Conservation (phyloP, 2,113 vertebrate genomes). For the Artemisiospiza belli region DNA sequence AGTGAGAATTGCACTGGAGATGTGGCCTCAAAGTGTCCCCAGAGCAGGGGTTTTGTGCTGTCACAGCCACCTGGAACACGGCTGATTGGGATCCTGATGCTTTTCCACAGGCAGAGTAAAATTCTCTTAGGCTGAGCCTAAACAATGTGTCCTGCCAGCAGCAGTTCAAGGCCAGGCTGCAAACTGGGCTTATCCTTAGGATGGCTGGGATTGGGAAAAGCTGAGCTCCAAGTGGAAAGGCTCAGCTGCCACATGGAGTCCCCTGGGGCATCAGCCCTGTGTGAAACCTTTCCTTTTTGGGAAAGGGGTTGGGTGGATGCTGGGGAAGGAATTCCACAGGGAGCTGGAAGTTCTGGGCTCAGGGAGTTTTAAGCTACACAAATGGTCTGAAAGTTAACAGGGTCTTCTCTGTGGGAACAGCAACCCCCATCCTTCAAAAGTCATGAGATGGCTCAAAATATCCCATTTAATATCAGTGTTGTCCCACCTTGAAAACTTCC, state of each 20-base stretch:
- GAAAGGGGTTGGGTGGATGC: background rate
- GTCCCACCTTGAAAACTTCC: background rate
- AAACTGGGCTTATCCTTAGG: background rate
- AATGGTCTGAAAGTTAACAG: background rate
- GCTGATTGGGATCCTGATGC: background rate
- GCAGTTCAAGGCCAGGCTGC: background rate
- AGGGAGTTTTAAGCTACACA: background rate
- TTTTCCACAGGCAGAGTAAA: background rate
- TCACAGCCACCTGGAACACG: background rate
- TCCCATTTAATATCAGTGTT: background rate
- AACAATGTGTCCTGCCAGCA: fast-evolving
- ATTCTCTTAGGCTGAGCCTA: background rate
- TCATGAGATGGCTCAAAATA: background rate
- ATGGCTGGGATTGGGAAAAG: background rate
- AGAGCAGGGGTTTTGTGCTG: background rate
- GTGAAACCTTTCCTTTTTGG: background rate
- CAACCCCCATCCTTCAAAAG: background rate
- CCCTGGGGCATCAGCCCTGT: background rate
- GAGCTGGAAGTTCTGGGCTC: background rate
- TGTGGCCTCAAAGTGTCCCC: background rate
- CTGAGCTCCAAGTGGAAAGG: background rate
- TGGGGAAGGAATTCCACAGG: background rate
- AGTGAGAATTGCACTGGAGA: background rate
- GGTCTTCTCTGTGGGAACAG: background rate
- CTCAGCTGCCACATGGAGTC: background rate